phyloP scores from a whole-genome alignment of 2,797 vertebrate species.

The Acanthiza pusilla region DNA sequence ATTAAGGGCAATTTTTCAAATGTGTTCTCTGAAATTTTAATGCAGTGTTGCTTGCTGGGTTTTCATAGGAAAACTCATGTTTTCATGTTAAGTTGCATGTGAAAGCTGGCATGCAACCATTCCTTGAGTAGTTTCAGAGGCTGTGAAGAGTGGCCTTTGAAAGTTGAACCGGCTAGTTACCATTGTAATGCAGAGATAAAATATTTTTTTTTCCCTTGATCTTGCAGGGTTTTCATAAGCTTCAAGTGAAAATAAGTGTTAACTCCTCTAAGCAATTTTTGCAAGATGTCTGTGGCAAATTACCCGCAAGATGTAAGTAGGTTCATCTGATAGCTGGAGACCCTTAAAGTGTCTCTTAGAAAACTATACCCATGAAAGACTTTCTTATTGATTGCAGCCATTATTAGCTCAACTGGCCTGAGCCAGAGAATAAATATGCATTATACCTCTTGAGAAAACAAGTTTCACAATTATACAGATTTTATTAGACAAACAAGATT shows the following conservation, averaged over 20 bases:
- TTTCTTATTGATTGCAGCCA: constrained; percentile 76
- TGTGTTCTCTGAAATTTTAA: neutral
- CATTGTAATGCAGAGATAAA: neutral
- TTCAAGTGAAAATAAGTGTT: constrained; percentile 50
- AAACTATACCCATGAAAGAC: constrained; percentile 71
- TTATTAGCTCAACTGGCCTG: constrained; percentile 69
- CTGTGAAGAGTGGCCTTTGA: neutral
- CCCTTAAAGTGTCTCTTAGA: constrained; percentile 64
- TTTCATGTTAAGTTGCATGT: neutral
- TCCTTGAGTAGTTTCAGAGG: neutral
- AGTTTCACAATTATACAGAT: constrained; percentile 67
- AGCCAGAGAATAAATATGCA: constrained; percentile 67
- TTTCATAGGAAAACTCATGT: neutral
- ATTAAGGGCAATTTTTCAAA: constrained; percentile 24
- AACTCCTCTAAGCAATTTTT: constrained; percentile 51
- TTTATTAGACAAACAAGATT: constrained; percentile 71
- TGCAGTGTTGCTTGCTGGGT: neutral
- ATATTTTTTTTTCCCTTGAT: constrained; percentile 14
- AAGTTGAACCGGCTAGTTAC: constrained; percentile 1
- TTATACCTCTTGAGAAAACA: constrained; percentile 72
- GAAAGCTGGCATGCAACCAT: neutral
- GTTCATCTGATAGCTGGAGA: constrained; percentile 66
- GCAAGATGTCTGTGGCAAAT: constrained; percentile 59
- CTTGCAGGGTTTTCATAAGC: constrained; percentile 3
- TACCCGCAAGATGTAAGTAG: constrained; percentile 49